Conservation (phyloP, 2,113 vertebrate genomes). For the Lethenteron reissneri region DNA sequence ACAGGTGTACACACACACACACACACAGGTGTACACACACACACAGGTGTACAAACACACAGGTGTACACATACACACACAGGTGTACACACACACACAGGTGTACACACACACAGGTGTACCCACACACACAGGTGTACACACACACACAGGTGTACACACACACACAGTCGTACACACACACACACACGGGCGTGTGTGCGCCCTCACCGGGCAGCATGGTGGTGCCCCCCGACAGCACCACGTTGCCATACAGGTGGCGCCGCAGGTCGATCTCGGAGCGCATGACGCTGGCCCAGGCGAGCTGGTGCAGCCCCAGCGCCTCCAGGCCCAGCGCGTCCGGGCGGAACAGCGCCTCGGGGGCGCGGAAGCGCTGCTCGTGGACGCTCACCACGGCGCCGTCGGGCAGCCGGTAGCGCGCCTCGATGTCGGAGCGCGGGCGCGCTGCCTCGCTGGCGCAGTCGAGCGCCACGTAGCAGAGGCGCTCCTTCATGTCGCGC, state of each 20-base stretch:
- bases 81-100: no score
- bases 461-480: slow-evolving; percentile 16
- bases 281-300: slow-evolving; percentile 12
- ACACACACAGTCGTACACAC: no score
- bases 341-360: slow-evolving; percentile 17
- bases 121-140: no score
- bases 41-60: no score
- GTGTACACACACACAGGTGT: no score
- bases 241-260: slow-evolving; percentile 9
- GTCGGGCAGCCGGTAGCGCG: slow-evolving; percentile 10
- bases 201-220: slow-evolving; percentile 16
- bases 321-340: slow-evolving; percentile 14
- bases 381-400: slow-evolving; percentile 11
- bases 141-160: no score
- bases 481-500: slow-evolving; percentile 24
- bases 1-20: no score
- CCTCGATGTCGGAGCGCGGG: neutral
- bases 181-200: no score
- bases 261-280: slow-evolving; percentile 7
- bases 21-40: no score
- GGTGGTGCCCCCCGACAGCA: slow-evolving; percentile 10
- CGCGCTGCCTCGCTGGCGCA: no score
- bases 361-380: slow-evolving; percentile 15
- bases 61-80: no score
- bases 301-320: slow-evolving; percentile 13